A percentile compares a stretch with the other conserved stretches of the same genome.
These are phyloP conservation scores for Otus sunia DNA, from an alignment of 2,113 vertebrate genomes.

Conservation along the genomic window DNA sequence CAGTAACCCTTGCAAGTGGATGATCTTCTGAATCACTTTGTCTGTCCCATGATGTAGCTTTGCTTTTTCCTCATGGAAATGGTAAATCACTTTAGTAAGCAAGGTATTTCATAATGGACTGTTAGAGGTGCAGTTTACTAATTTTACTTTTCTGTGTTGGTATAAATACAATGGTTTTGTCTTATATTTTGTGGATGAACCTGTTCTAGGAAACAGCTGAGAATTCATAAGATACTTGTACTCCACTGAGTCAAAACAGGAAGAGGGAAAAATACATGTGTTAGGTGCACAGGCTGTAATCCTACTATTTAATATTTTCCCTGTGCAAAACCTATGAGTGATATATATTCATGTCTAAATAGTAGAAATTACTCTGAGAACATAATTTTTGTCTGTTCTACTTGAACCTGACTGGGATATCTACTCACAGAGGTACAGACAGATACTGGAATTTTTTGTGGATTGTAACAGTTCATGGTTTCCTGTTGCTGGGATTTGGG, in stretches of 20 bases:
- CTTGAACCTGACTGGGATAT: background rate
- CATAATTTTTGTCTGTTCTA: background rate
- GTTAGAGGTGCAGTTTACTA: background rate
- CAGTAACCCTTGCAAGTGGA: background rate
- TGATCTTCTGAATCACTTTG: background rate
- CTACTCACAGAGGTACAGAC: background rate
- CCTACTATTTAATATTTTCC: background rate
- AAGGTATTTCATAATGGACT: rapidly evolving
- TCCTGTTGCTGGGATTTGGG: background rate
- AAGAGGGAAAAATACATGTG: background rate
- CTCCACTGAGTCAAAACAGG: background rate
- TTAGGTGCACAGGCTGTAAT: background rate
- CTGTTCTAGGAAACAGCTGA: background rate
- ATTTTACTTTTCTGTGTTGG: background rate
- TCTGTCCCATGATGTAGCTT: background rate
- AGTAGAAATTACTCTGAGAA: background rate
- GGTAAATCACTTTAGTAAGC: background rate
- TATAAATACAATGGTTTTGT: background rate
- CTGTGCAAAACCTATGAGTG: background rate
- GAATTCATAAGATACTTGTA: background rate
- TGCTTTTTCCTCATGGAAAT: background rate
- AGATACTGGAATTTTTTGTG: background rate
- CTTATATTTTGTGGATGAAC: background rate
- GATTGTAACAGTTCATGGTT: background rate
- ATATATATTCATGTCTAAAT: background rate